Evolutionary conservation across 2,797 vertebrate genomes (phyloP).

Genomic region (Odontamblyopus lacepedii): DNA sequence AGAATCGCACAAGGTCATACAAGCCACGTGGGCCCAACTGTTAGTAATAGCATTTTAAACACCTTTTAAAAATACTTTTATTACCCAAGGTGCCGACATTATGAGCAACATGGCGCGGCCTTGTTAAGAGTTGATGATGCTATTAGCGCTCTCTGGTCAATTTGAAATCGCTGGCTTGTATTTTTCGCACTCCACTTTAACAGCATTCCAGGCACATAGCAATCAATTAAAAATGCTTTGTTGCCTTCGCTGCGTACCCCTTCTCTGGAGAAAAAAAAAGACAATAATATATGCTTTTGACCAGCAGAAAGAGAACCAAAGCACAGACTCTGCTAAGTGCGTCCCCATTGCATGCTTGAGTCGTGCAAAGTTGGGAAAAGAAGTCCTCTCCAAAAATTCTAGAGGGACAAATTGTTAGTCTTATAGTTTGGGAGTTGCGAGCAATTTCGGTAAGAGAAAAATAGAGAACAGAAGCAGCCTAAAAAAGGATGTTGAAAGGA

Average conservation of each 20-base stretch:
- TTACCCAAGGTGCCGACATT: constrained; percentile 33
- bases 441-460: constrained; percentile 39
- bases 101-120: constrained; percentile 25
- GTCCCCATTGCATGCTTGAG: constrained; percentile 30
- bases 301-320: constrained; percentile 39
- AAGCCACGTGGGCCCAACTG: constrained; percentile 18
- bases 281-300: constrained; percentile 40
- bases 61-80: constrained; percentile 51
- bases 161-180: constrained; percentile 20
- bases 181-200: constrained; percentile 39
- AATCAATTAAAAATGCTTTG: constrained; percentile 61
- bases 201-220: constrained; percentile 53
- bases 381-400: constrained; percentile 27
- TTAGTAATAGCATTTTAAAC: constrained; percentile 43
- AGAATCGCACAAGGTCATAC: constrained; percentile 21
- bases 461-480: constrained; percentile 17
- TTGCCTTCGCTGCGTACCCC: constrained; percentile 54
- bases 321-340: constrained; percentile 39
- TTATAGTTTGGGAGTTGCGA: constrained; percentile 41
- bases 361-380: constrained; percentile 39
- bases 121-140: constrained; percentile 48
- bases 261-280: constrained; percentile 57
- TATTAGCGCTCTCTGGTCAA: constrained; percentile 45
- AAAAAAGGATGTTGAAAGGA: constrained; percentile 9
- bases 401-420: constrained; percentile 32